Evolutionary conservation across 2,113 vertebrate species (phyloP), one percentile per base, ranked within the genome.

Genomic region (Oreocharis arfaki): DNA sequence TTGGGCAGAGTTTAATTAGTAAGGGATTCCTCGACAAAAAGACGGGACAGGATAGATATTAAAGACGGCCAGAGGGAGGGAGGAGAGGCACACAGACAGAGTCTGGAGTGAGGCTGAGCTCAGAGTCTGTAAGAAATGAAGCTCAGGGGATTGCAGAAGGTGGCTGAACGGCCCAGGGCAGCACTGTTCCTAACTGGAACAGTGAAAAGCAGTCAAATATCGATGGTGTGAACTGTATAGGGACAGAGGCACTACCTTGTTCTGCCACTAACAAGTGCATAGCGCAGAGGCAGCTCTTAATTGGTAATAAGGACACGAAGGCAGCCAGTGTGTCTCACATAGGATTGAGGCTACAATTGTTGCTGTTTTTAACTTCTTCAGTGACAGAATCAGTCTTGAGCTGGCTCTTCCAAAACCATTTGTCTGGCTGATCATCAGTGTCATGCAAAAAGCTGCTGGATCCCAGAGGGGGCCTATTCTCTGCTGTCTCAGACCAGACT

Each of bases 1-100:
- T 59, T 67, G 44, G 77, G 69, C 47, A 75, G 73, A 88, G 21
- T 90, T 96, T 78, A 93, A 95, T 92, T 93, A 90, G 37, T 47
- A 77, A 77, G 46, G 42, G 75, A 80, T 90, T 95, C 83, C 42
- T 15, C 77, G 68, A 49, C 49, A 85, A 63, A 89, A 87, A 77
- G 76, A 60, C 18, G 76, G 42, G 24, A 55, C 13, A 33, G 16
- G 7, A 30, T 42, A 16, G 23, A 33, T 76, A 22, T 70, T 84
- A 52, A 65, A 89, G 56, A n/a, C 21, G n/a, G 19, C 46, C 59
- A 69, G 81, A 73, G 56, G 11, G 49, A 59, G 20, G 50, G 55
- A 70, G 46, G 4, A 41, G 39, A 92, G 37, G 16, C 21, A 68
- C 32, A 12, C 30, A 61, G 26, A 41, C 68, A 32, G 23, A 15